Percentiles rank a stretch among this genome's conserved stretches.
These are phyloP conservation scores for Gadus macrocephalus DNA, from an alignment of 2,113 vertebrate species.

Conservation along the genomic window DNA sequence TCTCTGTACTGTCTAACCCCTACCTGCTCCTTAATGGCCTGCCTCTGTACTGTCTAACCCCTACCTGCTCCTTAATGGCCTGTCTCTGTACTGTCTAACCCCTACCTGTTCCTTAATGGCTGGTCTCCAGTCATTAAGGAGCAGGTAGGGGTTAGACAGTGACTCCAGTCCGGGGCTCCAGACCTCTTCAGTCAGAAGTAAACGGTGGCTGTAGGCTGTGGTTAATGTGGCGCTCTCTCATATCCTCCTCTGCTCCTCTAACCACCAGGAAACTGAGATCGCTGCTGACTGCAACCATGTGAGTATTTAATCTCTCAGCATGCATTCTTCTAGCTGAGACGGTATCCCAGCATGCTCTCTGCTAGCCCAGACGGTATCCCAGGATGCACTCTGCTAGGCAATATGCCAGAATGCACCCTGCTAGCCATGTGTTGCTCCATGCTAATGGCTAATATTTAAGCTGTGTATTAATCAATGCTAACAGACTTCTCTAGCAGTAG, in stretches of 20 bases:
- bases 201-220: too few species aligned
- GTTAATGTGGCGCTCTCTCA: too few species aligned
- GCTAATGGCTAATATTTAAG: background rate
- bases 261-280: conserved; percentile 88
- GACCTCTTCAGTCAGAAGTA: too few species aligned
- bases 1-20: too few species aligned
- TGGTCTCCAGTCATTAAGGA: too few species aligned
- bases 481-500: background rate
- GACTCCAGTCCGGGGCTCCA: too few species aligned
- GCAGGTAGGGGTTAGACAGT: too few species aligned
- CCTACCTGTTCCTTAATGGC: too few species aligned
- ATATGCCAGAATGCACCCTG: conserved; percentile 6
- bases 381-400: background rate
- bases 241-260: conserved; percentile 24
- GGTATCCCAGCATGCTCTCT: conserved; percentile 1
- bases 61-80: too few species aligned
- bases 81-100: too few species aligned
- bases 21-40: too few species aligned
- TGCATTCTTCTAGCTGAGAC: background rate
- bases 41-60: too few species aligned
- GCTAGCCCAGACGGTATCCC: background rate
- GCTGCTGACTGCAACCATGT: conserved; percentile 93
- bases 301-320: conserved; percentile 70
- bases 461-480: background rate
- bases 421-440: background rate